These are phyloP conservation scores for Synergus japonicus DNA, from an alignment of 2,888 invertebrate species.

Conservation along the genomic window DNA sequence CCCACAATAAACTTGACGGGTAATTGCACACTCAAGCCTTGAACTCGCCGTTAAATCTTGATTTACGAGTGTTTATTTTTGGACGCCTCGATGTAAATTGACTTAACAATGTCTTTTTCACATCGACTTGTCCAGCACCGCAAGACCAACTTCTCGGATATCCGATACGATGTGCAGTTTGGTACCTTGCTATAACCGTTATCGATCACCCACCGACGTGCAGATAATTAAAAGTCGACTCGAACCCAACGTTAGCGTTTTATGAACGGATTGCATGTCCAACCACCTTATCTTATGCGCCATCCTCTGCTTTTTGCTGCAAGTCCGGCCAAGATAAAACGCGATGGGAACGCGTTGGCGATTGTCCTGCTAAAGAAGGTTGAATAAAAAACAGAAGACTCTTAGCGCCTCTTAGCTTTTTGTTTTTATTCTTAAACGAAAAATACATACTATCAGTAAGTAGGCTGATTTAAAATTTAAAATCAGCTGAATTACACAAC, in stretches of 20 bases:
- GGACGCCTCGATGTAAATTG: conserved; percentile 20
- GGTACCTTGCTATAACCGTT: conserved; percentile 47
- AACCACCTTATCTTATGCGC: conserved; percentile 68
- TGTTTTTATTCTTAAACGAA: conserved; percentile 37
- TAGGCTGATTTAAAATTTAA: too few species aligned
- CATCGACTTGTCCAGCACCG: not conserved
- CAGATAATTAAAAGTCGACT: conserved; percentile 59
- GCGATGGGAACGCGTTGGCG: conserved; percentile 53
- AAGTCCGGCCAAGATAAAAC: conserved; percentile 54
- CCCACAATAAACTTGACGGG: not conserved
- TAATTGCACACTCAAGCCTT: conserved; percentile 13
- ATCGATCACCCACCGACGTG: conserved; percentile 60
- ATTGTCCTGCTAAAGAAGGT: conserved; percentile 7
- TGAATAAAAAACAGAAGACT: not conserved
- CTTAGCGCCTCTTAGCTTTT: conserved; percentile 27
- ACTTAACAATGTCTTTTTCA: conserved; percentile 27
- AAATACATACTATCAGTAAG: not conserved
- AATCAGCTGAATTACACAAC: too few species aligned
- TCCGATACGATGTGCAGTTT: conserved; percentile 50
- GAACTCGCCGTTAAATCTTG: conserved; percentile 21
- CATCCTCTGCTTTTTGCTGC: conserved; percentile 66
- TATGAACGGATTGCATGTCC: conserved; percentile 70
- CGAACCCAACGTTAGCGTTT: conserved; percentile 57
- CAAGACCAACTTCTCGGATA: conserved; percentile 44
- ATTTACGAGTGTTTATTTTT: conserved; percentile 34